phyloP scores from a whole-genome alignment of 2,888 invertebrate species.

The Eupithecia centaureata region DNA sequence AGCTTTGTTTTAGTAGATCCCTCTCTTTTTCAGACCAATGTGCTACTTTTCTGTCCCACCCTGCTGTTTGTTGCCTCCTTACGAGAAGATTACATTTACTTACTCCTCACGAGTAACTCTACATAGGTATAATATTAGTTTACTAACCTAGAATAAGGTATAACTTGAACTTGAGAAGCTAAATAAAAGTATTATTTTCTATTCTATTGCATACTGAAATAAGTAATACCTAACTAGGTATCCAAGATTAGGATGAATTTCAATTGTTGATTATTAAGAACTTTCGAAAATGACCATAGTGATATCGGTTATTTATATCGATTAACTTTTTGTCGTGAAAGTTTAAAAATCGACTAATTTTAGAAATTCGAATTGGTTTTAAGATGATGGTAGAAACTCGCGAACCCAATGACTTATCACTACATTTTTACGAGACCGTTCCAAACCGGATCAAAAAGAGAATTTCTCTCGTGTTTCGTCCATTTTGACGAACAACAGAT shows the following conservation, averaged over 20 bases:
- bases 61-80: no score
- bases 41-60: no score
- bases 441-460: conserved; percentile 18
- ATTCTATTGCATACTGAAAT: no score
- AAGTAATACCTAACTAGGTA: not conserved
- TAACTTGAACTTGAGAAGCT: no score
- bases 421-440: conserved; percentile 17
- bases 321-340: not conserved
- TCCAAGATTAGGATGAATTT: no score
- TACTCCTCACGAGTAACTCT: no score
- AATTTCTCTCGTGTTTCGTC: conserved; percentile 19
- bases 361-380: conserved; percentile 9
- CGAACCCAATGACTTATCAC: conserved; percentile 25
- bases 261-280: not conserved
- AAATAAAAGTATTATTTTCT: no score
- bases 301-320: not conserved
- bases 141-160: no score
- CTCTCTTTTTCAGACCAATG: no score
- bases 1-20: no score
- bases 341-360: conserved; percentile 1
- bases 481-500: conserved; percentile 18
- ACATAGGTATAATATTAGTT: no score
- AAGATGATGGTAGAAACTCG: conserved; percentile 13
- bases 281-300: not conserved
- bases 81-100: no score